Evolutionary conservation across 2,888 invertebrate genomes (phyloP), one percentile per base, ranked within the genome.

Genomic region (Cheilosia scutellata): DNA sequence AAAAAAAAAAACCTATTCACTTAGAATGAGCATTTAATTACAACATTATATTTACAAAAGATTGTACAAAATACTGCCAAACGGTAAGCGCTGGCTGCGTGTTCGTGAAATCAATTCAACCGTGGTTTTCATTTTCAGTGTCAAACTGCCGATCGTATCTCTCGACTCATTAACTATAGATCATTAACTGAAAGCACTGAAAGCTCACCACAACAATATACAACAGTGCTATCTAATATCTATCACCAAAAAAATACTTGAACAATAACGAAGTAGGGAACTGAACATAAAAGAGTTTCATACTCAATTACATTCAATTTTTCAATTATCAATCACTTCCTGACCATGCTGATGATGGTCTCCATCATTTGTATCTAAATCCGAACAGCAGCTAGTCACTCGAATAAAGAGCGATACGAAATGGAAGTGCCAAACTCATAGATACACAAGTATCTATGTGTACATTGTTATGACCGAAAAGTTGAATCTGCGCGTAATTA

Each of bases 321-420:
- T 79, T 79, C 83, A 83, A 83, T 79, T 83, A 83, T 74, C 78
- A 83, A 83, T 83, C 68, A 83, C 83, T 83, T 83, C 68, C 79
- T 83, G 62, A 53, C 51, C 51, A 42, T 47, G 37, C 25, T 37
- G 58, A 44, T 71, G 65, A 47, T 25, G 47, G 51, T 25, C 37
- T 60, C 25, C 63, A 57, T 42, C 44, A 70, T 72, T 49, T 13
- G 16, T 42, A 42, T 16, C 25, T 53, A 9, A 31, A 74, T 40
- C 7, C 44, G 25, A 20, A 40, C 44, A 70, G 6, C 27, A 62
- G 9, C n/a, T 51, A 27, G 11, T 13, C 65, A 76, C 58, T 51
- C 11, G 53, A 47, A 66, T 27, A 42, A 62, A 44, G 11, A 37
- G 4, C 42, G 1, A 60, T 25, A 62, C 40, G 40, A 13, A 57